Evolutionary conservation across 2,888 invertebrate genomes (phyloP), one percentile per base, ranked within the genome.

Genomic region (Amblyjoppa proteus): DNA sequence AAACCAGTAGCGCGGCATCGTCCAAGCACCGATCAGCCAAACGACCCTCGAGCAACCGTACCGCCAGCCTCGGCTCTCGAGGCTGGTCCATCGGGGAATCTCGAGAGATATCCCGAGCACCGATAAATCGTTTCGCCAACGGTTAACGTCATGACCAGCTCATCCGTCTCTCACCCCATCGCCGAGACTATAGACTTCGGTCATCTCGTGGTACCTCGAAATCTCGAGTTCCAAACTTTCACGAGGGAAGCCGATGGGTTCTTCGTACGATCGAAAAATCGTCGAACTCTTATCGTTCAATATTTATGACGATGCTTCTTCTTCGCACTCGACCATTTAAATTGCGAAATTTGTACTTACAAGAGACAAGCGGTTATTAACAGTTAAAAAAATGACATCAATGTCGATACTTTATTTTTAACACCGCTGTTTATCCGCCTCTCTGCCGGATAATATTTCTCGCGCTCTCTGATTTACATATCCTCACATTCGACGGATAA

Each of bases 121-220:
- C 91, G 85, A 93, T 93, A 94, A 94, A 94, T 93, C 92, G 90
- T 78, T 86, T 87, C 87, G 75, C 87, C 90, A 89, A 74, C 90
- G 89, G 90, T 94, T 93, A 94, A 93, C 88, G 94, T 92, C 93
- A 90, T 85, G 89, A 84, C 90, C 94, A 93, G 92, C 88, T 89
- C 88, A 89, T 87, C 88, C 89, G 84, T 88, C 88, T 76, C 68
- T 75, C 82, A 70, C 58, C 81, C 87, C 78, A 89, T 80, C 31
- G 45, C 45, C 49, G n/a, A 64, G 31, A 58, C 56, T 66, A 68
- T 66, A 78, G 81, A 20, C 69, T 56, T 66, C 68, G 78, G 70
- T 64, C 73, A 84, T 74, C 58, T 53, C 80, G 77, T 53, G 56
- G 56, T 71, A 73, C 45, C 75, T 58, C 73, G 3, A 71, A 77